Percentiles rank a stretch among this genome's conserved stretches.
Conservation (phyloP, 2,113 vertebrate genomes). For the Spea bombifrons region DNA sequence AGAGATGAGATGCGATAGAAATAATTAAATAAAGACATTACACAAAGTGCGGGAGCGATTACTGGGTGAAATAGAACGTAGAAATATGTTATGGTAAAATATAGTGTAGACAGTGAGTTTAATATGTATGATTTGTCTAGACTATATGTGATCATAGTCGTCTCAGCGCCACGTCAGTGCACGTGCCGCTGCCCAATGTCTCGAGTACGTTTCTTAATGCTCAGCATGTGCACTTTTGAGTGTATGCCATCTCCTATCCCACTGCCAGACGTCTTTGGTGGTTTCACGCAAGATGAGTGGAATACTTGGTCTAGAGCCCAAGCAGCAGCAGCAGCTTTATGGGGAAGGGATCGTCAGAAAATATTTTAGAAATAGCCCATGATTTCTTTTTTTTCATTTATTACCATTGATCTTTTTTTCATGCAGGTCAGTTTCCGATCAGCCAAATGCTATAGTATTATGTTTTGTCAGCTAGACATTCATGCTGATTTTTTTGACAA, state of each 20-base stretch:
- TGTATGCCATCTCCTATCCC: not conserved
- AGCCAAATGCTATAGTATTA: conserved; percentile 20
- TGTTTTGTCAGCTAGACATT: conserved; percentile 29
- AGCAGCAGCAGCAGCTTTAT: conserved; percentile 12
- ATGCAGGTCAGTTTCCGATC: conserved; percentile 34
- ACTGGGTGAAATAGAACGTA: too few species aligned
- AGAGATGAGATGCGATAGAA: too few species aligned
- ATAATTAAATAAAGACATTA: too few species aligned
- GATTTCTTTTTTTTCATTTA: not conserved
- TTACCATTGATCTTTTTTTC: conserved; percentile 36
- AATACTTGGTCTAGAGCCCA: conserved; percentile 31
- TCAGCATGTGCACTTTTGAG: conserved; percentile 29
- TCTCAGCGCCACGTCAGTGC: too few species aligned
- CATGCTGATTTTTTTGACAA: conserved; percentile 31
- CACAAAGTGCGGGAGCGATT: too few species aligned
- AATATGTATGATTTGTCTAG: too few species aligned
- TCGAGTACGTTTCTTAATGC: not conserved
- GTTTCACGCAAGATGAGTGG: conserved; percentile 11
- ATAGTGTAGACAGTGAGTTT: too few species aligned
- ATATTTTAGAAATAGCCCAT: too few species aligned
- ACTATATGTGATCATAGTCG: too few species aligned
- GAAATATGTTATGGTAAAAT: too few species aligned
- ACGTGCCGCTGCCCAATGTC: too few species aligned
- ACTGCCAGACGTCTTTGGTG: conserved; percentile 30
- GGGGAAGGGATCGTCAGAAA: conserved; percentile 15